Conservation (phyloP, 2,888 invertebrate species). For the Sarcophaga caerulescens region DNA sequence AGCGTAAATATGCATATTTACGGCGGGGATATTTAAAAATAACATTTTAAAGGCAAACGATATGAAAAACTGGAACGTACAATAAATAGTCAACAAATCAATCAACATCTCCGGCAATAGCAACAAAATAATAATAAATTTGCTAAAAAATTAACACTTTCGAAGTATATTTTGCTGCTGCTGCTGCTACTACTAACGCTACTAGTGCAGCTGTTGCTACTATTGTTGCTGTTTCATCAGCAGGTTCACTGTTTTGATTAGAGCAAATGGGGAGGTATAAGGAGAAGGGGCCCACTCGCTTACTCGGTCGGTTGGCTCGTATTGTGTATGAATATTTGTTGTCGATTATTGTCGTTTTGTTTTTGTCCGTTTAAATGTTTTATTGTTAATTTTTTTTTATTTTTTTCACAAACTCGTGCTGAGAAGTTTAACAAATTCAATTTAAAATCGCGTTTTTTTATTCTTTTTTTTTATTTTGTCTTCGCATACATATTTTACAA, state of each 20-base stretch:
- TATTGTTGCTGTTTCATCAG: too few relatives aligned
- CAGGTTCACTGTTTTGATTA: too few relatives aligned
- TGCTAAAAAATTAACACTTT: constrained; percentile 58
- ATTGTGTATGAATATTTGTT: constrained; percentile 30
- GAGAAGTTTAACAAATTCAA: constrained; percentile 56
- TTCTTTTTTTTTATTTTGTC: constrained; percentile 10
- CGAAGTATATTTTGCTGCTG: neutral
- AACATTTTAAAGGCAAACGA: neutral
- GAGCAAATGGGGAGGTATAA: too few relatives aligned
- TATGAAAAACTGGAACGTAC: neutral
- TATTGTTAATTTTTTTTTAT: constrained; percentile 7
- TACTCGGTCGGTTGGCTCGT: neutral
- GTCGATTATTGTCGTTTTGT: constrained; percentile 22
- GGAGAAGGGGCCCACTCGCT: too few relatives aligned
- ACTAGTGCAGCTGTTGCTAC: neutral
- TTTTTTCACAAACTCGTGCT: constrained; percentile 46
- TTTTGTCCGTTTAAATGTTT: constrained; percentile 37
- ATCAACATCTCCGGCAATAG: constrained; percentile 43
- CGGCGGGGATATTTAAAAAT: constrained; percentile 27
- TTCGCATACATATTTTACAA: constrained; percentile 32
- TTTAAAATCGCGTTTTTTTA: constrained; percentile 21
- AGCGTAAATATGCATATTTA: constrained; percentile 54
- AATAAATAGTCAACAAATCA: constrained; percentile 43
- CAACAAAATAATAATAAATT: constrained; percentile 30
- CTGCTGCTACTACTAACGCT: neutral